phyloP scores from a whole-genome alignment of 1,140 invertebrate species.

The Hormaphis cornu region DNA sequence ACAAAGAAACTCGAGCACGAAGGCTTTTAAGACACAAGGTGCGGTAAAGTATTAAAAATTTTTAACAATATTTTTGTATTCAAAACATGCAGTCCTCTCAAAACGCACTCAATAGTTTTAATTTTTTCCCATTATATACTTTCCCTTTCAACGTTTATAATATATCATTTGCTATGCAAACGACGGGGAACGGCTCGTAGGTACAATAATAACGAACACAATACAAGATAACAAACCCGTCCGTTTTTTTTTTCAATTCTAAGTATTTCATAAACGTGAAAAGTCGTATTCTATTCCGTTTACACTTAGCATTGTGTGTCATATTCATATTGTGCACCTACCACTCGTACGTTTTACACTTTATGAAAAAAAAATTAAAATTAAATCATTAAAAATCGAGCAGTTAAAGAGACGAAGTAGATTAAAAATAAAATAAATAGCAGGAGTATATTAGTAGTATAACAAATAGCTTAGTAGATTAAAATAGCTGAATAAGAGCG shows the following conservation, averaged over 20 bases:
- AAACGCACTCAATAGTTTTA: not conserved
- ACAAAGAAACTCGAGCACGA: not conserved
- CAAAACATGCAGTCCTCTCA: not conserved
- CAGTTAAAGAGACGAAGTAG: too few species aligned
- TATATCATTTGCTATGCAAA: constrained; percentile 3
- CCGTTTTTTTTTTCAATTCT: not conserved
- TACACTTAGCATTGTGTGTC: too few species aligned
- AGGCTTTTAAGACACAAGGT: too few species aligned
- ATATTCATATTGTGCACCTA: not conserved
- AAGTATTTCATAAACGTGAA: not conserved
- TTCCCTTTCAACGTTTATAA: not conserved
- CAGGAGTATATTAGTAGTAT: too few species aligned
- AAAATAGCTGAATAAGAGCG: too few species aligned
- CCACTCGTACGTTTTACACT: not conserved
- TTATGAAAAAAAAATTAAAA: too few species aligned
- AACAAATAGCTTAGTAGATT: too few species aligned
- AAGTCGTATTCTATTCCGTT: too few species aligned
- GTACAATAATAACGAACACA: constrained; percentile 9
- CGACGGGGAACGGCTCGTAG: not conserved
- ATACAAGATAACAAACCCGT: constrained; percentile 16
- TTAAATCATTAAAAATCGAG: too few species aligned
- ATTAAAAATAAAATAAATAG: too few species aligned
- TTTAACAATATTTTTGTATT: not conserved
- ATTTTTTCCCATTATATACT: not conserved
- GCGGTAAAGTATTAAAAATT: not conserved